Evolutionary conservation across 2,888 invertebrate species (phyloP).

Genomic region (Hydriomena furcata): DNA sequence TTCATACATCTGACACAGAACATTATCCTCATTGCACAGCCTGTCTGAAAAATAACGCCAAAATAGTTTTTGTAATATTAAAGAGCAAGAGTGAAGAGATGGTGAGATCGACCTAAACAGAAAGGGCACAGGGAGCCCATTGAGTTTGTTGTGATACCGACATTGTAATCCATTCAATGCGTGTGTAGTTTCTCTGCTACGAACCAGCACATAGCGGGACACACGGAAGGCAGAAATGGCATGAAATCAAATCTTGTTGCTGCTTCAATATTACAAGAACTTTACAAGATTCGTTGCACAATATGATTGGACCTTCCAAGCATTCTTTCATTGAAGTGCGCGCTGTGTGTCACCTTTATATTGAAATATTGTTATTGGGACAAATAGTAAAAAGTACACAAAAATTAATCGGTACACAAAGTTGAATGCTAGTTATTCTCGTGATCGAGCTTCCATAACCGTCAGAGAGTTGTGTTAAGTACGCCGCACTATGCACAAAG

Average conservation of each 20-base stretch:
- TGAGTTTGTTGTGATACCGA: slow-evolving; percentile 9
- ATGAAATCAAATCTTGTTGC: slow-evolving; percentile 76
- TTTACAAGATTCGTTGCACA: slow-evolving; percentile 83
- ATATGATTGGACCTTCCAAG: slow-evolving; percentile 82
- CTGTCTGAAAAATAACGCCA: slow-evolving; percentile 76
- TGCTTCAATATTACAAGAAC: slow-evolving; percentile 83
- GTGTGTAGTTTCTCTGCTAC: slow-evolving; percentile 77
- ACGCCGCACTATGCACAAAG: slow-evolving; percentile 81
- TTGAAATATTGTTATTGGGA: slow-evolving; percentile 56
- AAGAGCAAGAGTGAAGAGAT: slow-evolving; percentile 61
- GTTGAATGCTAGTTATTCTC: slow-evolving; percentile 63
- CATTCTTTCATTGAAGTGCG: slow-evolving; percentile 76
- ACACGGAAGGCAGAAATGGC: slow-evolving; percentile 77
- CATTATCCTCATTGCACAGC: slow-evolving; percentile 79
- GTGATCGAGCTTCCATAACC: slow-evolving; percentile 73
- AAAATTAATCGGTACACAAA: slow-evolving; percentile 53
- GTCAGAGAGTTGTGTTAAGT: slow-evolving; percentile 76
- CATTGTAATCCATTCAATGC: slow-evolving; percentile 48
- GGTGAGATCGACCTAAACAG: slow-evolving; percentile 12
- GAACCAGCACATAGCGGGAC: slow-evolving; percentile 71
- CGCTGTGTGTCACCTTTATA: slow-evolving; percentile 82
- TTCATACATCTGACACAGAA: slow-evolving; percentile 79
- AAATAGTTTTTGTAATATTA: slow-evolving; percentile 81
- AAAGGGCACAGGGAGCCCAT: slow-evolving; percentile 16
- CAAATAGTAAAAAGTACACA: slow-evolving; percentile 45